Base-by-base conservation (phyloP, 2,113 vertebrate genomes). In the Macrotus californicus region DNA sequence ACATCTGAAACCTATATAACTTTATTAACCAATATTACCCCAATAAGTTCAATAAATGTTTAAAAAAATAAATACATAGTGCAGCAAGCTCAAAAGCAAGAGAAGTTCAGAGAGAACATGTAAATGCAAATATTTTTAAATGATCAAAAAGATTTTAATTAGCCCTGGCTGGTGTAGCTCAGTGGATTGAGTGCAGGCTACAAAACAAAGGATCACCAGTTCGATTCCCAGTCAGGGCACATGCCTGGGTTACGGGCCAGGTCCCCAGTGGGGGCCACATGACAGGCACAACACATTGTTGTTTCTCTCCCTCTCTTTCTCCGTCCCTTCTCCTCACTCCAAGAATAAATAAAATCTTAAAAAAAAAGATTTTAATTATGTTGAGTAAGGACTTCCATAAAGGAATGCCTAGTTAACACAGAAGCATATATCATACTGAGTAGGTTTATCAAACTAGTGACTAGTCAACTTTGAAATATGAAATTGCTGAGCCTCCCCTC, bases 391-490 rank as follows among this genome's bases (percentile, higher is more conserved):
- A 95, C 7, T 77, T 87, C 46, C 9, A 7, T 48, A 56, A 41
- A 50, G 50, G 19, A 41, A 59, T 0, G 0, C 10, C 77, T 87
- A 19, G 56, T 92, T 91, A 94, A 22, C 8, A 73, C 5, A 41
- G 70, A 90, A 39, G 36, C 5, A 7, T 88, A 31, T 16, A 69
- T 91, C 43, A 24, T 88, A 34, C 4, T 39, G 83, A 96, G 86
- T 29, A 82, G 66, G 10, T 85, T 94, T 91, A 72, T 84, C 80
- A 95, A 83, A 64, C 36, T 73, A 48, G 18, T 77, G 54, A 85
- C 94, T 76, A 77, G 82, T 91, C 56, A 93, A 54, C n/a, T 94
- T 85, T 79, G 75, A 93, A 93, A 73, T 72, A 77, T 26, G n/a
- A 94, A 84, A 52, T 81, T n/a, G 11, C 12, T 15, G 31, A 86